Percentiles rank a stretch among this genome's conserved stretches.
Conservation (phyloP, 2,888 invertebrate species). For the Fissipunctia ypsillon region DNA sequence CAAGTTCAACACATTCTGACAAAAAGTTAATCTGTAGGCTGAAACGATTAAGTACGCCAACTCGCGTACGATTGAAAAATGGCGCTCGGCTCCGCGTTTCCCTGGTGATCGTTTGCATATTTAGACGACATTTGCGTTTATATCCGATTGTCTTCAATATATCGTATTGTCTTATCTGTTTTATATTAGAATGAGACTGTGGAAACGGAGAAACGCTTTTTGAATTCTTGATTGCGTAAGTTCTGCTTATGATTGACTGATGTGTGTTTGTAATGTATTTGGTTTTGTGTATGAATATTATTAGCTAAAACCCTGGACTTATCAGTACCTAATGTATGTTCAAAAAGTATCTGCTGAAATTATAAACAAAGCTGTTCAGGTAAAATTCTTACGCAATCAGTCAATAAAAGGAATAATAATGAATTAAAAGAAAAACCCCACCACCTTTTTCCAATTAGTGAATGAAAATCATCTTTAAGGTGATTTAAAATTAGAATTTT, state of each 20-base stretch:
- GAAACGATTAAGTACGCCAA: conserved; percentile 72
- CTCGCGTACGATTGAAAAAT: conserved; percentile 74
- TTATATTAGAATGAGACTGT: conserved; percentile 60
- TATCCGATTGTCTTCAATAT: conserved; percentile 65
- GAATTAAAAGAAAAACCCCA: too few species aligned
- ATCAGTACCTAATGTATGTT: neutral
- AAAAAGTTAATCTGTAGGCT: conserved; percentile 67
- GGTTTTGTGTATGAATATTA: neutral
- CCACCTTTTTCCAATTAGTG: neutral
- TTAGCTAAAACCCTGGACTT: neutral
- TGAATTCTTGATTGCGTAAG: conserved; percentile 57
- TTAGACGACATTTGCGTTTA: conserved; percentile 66
- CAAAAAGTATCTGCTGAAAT: too few species aligned
- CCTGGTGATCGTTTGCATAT: conserved; percentile 75
- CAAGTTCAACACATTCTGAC: conserved; percentile 41
- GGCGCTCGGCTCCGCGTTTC: conserved; percentile 67
- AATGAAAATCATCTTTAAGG: too few species aligned
- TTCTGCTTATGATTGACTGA: conserved; percentile 5
- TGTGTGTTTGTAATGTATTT: conserved; percentile 6
- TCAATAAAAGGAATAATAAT: too few species aligned
- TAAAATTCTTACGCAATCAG: neutral
- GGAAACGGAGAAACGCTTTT: conserved; percentile 37
- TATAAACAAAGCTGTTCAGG: neutral
- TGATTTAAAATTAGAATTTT: too few species aligned
- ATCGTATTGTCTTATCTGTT: conserved; percentile 65